Conservation (phyloP, 2,888 invertebrate genomes). For the Ormyrus pomaceus region DNA sequence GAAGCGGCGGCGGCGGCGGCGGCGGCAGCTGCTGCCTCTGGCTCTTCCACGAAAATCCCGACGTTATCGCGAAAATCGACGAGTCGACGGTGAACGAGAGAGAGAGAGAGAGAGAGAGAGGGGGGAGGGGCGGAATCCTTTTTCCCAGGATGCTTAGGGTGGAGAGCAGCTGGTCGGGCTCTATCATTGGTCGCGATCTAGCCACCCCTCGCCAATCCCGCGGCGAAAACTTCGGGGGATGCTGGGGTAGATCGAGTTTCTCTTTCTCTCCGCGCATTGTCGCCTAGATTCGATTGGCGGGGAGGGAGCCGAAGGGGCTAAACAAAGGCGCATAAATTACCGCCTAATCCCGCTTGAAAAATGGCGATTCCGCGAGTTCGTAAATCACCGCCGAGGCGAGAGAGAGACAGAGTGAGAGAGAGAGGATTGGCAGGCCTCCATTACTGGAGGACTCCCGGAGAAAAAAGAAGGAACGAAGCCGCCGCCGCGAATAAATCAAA, state of each 20-base stretch:
- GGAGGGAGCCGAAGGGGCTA: neutral
- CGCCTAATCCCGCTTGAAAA: constrained; percentile 12
- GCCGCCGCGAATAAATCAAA: constrained; percentile 69
- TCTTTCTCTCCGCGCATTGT: neutral
- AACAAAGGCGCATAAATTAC: constrained; percentile 1
- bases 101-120: constrained; percentile 34
- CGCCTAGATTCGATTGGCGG: neutral
- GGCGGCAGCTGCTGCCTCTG: too few relatives aligned
- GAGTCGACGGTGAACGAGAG: constrained; percentile 11
- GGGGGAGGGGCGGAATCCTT: constrained; percentile 39
- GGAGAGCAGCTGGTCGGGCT: constrained; percentile 63
- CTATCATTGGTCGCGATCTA: constrained; percentile 75
- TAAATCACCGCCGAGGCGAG: constrained; percentile 21
- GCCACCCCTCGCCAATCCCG: constrained; percentile 72
- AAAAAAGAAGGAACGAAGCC: constrained; percentile 59
- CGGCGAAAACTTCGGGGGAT: constrained; percentile 34
- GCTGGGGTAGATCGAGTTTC: constrained; percentile 49
- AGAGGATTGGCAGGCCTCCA: constrained; percentile 61
- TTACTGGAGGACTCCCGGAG: constrained; percentile 26
- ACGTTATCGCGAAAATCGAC: constrained; percentile 36
- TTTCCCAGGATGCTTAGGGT: constrained; percentile 51
- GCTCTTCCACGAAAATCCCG: too few relatives aligned
- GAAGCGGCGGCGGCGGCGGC: too few relatives aligned
- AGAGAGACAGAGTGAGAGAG: neutral
- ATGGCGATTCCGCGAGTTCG: constrained; percentile 24